These are phyloP conservation scores for Tenebrio molitor DNA, from an alignment of 1,140 invertebrate genomes.

Conservation along the genomic window DNA sequence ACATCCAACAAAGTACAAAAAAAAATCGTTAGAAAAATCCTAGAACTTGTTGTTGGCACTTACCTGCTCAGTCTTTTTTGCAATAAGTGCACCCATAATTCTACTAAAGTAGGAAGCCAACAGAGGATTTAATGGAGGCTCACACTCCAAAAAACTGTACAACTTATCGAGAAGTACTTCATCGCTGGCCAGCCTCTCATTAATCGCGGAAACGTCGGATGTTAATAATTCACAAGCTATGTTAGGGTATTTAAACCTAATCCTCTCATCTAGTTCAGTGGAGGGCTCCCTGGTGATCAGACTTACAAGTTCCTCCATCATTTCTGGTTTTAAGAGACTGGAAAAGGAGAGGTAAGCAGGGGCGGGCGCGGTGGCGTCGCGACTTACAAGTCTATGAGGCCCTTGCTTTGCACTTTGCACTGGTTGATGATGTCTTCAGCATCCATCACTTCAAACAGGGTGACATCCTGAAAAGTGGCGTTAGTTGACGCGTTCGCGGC, in stretches of 20 bases:
- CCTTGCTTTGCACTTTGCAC: constrained; percentile 94
- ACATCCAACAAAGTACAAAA: too few relatives aligned
- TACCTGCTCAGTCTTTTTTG: constrained; percentile 83
- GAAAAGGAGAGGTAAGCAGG: constrained; percentile 63
- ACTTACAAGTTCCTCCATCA: constrained; percentile 88
- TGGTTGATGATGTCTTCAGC: constrained; percentile 96
- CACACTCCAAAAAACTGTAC: constrained; percentile 89
- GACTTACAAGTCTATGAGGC: constrained; percentile 93
- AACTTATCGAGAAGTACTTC: constrained; percentile 84
- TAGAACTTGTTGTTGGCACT: constrained; percentile 53
- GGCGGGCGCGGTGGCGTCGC: neutral
- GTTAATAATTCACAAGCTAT: constrained; percentile 95
- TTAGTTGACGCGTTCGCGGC: neutral
- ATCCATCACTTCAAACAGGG: constrained; percentile 90
- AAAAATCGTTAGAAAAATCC: neutral
- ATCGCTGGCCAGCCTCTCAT: constrained; percentile 87
- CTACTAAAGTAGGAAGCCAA: constrained; percentile 97
- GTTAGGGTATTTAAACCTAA: constrained; percentile 91
- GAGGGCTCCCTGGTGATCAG: constrained; percentile 89
- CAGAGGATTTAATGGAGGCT: constrained; percentile 91
- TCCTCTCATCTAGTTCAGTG: constrained; percentile 80
- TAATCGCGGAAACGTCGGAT: constrained; percentile 87
- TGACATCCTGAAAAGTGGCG: constrained; percentile 83
- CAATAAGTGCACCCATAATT: constrained; percentile 89
- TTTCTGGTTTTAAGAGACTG: constrained; percentile 86